phyloP scores from a whole-genome alignment of 2,888 invertebrate genomes.

The Syrista parreyssii region DNA sequence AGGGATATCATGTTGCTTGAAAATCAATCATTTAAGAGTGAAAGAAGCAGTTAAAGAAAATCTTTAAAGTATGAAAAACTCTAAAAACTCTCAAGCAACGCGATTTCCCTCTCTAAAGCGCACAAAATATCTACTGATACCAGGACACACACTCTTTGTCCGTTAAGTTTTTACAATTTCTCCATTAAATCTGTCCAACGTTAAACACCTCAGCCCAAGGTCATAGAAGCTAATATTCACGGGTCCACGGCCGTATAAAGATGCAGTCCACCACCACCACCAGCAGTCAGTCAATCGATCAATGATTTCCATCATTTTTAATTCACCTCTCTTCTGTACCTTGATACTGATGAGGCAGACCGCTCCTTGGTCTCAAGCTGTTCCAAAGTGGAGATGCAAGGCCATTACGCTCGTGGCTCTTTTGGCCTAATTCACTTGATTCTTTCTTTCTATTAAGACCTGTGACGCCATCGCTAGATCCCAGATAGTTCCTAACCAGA shows the following conservation, averaged over 20 bases:
- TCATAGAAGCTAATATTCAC: conserved; percentile 3
- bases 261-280: conserved; percentile 35
- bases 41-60: not conserved
- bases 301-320: conserved; percentile 7
- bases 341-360: conserved; percentile 61
- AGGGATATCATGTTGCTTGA: not conserved
- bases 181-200: not conserved
- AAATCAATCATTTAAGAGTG: not conserved
- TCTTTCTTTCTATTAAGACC: conserved; percentile 43
- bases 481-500: conserved; percentile 29
- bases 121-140: not conserved
- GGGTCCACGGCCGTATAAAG: conserved; percentile 7
- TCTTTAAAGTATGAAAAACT: not conserved
- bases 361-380: conserved; percentile 56
- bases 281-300: conserved; percentile 4
- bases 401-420: conserved; percentile 48
- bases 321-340: conserved; percentile 59
- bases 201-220: not conserved
- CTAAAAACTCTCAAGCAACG: not conserved
- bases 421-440: conserved; percentile 35
- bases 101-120: not conserved
- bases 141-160: not conserved
- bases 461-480: conserved; percentile 25
- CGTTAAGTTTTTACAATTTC: not conserved
- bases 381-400: conserved; percentile 54